Base-by-base conservation (phyloP, 2,113 vertebrate genomes). In the Lampris incognitus region DNA sequence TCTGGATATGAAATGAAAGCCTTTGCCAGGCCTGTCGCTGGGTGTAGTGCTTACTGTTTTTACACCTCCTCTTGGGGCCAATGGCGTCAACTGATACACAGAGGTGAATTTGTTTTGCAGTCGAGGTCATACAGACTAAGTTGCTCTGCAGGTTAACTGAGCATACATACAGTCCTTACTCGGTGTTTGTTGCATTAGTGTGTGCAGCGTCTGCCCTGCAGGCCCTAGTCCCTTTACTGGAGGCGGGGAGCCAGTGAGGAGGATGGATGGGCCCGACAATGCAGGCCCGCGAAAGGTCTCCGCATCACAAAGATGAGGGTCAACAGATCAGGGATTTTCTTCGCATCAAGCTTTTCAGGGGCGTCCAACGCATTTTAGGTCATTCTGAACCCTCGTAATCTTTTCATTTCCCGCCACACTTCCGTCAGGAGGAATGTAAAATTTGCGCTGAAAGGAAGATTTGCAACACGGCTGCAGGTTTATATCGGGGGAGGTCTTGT, bases 401-500 rank as follows among this genome's bases (percentile, higher is more conserved):
- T 81, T 61, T 39, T 5, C 49, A 41, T 69, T 69, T 68, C 58
- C 41, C 36, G 67, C 41, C 61, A 59, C 49, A 59, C 52, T 77
- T 82, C 76, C 59, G 69, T 50, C 7, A 46, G 2, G 9, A 38
- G 36, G 57, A 72, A 75, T 56, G 63, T 59, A 37, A 66, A 60
- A 81, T 76, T 70, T 56, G 10, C 4, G 66, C 6, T 48, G 52
- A 86, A 68, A 42, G 75, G 46, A 79, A 66, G 0, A 79, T 62
- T 63, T 24, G 52, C 0, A 72, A 74, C 85, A 86, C 44, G 58
- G 58, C 63, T 52, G 52, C 24, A 69, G 62, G 78, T 76, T 78
- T 51, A 55, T 67, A 73, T 42, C 81, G 46, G 46, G 0, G 52
- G 51, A 79, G 83, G 66, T 71, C 76, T 87, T 79, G 87, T 85